These are phyloP conservation scores for Verasper variegatus DNA, from an alignment of 2,113 vertebrate genomes.

Conservation along the genomic window DNA sequence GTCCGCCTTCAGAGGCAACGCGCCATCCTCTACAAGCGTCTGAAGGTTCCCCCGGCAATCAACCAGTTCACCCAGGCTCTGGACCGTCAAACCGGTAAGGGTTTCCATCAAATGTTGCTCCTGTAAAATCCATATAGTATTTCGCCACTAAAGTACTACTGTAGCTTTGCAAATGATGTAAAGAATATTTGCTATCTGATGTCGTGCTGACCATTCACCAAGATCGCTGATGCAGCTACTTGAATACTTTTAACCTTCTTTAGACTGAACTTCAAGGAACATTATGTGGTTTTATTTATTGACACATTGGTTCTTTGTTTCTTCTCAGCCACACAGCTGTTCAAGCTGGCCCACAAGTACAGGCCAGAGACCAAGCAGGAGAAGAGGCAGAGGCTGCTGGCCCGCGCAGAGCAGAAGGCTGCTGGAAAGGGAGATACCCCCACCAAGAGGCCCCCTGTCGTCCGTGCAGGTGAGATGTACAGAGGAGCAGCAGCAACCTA, in stretches of 20 bases:
- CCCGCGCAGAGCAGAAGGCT: conserved; percentile 96
- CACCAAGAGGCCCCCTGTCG: conserved; percentile 92
- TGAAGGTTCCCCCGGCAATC: conserved; percentile 97
- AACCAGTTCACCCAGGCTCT: conserved; percentile 98
- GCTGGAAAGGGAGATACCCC: conserved; percentile 94
- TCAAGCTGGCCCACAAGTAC: conserved; percentile 98
- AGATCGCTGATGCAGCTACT: conserved; percentile 81
- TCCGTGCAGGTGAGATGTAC: conserved; percentile 88
- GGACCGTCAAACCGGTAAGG: conserved; percentile 94
- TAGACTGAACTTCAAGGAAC: background rate
- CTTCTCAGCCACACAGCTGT: conserved; percentile 91
- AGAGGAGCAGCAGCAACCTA: background rate
- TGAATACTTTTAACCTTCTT: background rate
- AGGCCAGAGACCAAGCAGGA: conserved; percentile 96
- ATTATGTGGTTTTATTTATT: background rate
- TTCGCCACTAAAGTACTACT: background rate
- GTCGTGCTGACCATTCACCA: conserved; percentile 81
- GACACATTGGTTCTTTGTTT: background rate
- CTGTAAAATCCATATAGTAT: background rate
- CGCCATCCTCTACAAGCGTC: conserved; percentile 94
- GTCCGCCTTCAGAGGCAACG: conserved; percentile 95
- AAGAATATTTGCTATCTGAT: conserved; percentile 79
- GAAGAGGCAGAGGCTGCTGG: conserved; percentile 93
- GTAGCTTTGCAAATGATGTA: conserved; percentile 76
- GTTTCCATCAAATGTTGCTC: background rate